Conservation (phyloP, 1,140 invertebrate species). For the Ditylenchus dipsaci region DNA sequence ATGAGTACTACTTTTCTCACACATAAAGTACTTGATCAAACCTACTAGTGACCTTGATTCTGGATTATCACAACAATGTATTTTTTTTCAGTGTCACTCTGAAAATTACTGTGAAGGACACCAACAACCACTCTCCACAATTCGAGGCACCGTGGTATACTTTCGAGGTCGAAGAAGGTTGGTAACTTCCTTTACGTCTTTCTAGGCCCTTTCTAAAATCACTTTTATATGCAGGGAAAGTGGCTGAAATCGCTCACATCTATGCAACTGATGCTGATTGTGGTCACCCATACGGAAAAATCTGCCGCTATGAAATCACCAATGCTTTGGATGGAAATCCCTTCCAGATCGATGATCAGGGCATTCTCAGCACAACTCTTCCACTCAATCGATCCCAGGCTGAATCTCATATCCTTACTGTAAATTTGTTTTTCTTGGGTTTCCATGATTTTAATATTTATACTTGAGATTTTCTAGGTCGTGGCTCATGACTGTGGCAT, state of each 20-base stretch:
- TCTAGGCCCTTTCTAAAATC: background rate
- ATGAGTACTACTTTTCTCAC: too few species aligned
- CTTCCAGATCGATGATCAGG: constrained; percentile 52
- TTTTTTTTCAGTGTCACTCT: constrained; percentile 44
- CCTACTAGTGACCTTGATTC: too few species aligned
- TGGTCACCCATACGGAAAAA: constrained; percentile 56
- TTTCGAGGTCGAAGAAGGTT: constrained; percentile 51
- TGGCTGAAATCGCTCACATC: constrained; percentile 49
- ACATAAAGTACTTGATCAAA: too few species aligned
- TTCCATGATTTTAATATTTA: too few species aligned
- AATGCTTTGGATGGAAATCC: constrained; percentile 54
- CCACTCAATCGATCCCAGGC: constrained; percentile 49
- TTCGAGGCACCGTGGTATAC: constrained; percentile 58
- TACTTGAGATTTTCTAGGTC: too few species aligned
- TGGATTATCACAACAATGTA: too few species aligned
- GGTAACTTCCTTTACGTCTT: constrained; percentile 7
- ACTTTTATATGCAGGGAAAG: constrained; percentile 23
- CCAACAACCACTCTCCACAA: constrained; percentile 56
- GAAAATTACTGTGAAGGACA: constrained; percentile 55
- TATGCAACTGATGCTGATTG: constrained; percentile 50
- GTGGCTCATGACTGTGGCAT: constrained; percentile 57
- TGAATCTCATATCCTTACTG: constrained; percentile 55
- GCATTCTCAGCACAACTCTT: constrained; percentile 46
- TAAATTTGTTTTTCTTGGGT: constrained; percentile 7
- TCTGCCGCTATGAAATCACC: constrained; percentile 57